phyloP scores from a whole-genome alignment of 2,888 invertebrate species.

The Bugula neritina region DNA sequence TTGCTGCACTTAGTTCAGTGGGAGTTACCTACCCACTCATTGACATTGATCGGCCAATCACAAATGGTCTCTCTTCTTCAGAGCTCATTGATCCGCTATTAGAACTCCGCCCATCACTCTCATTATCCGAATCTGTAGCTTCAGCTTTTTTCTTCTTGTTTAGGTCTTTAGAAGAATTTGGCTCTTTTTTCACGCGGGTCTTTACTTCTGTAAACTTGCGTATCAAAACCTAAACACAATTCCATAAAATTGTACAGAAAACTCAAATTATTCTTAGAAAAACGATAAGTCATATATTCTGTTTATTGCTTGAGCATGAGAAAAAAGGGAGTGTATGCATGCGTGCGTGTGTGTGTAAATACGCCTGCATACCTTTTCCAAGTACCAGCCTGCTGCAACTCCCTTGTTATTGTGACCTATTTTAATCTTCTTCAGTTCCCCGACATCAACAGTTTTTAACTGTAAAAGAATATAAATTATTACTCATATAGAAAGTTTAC shows the following conservation, averaged over 20 bases:
- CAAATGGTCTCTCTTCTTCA: background rate
- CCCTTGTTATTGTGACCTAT: conserved; percentile 46
- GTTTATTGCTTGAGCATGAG: too few relatives aligned
- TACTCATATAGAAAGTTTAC: too few relatives aligned
- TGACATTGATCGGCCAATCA: background rate
- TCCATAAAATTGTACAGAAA: too few relatives aligned
- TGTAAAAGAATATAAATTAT: conserved; percentile 31
- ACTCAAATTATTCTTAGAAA: too few relatives aligned
- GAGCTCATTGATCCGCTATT: background rate
- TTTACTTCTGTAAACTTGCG: background rate
- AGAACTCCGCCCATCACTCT: background rate
- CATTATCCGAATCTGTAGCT: background rate
- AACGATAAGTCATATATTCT: too few relatives aligned
- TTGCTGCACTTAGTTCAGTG: too few relatives aligned
- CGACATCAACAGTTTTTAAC: conserved; percentile 41
- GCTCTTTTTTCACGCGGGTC: background rate
- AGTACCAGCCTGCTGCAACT: conserved; percentile 45
- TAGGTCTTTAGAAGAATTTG: background rate
- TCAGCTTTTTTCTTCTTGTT: too few relatives aligned
- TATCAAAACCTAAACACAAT: background rate
- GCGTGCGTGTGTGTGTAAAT: too few relatives aligned
- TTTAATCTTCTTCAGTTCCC: conserved; percentile 37
- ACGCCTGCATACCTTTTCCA: conserved; percentile 45
- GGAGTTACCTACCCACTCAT: background rate
- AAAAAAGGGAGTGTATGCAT: too few relatives aligned